These are phyloP conservation scores for Sanderia malayensis DNA, from an alignment of 30 jellyfish, hydroid and myxozoan species.

Conservation along the genomic window DNA sequence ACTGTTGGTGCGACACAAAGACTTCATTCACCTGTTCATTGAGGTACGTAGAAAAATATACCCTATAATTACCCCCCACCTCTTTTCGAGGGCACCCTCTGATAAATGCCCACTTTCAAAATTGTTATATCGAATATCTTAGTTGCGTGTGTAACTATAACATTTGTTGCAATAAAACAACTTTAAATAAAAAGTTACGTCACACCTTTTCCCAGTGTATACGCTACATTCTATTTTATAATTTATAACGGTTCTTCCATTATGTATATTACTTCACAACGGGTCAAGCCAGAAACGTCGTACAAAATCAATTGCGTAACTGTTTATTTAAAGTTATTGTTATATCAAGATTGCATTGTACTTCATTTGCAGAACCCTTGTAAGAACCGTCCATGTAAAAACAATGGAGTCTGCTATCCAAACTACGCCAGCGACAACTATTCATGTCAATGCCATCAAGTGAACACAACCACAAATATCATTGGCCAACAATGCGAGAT, in stretches of 20 bases:
- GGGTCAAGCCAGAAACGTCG: background rate
- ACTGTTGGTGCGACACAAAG: background rate
- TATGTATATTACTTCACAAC: too few relatives aligned
- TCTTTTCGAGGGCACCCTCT: too few relatives aligned
- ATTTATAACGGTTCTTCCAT: background rate
- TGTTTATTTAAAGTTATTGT: too few relatives aligned
- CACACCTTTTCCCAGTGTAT: background rate
- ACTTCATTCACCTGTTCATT: slow-evolving; percentile 16
- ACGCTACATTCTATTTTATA: background rate
- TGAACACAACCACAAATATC: background rate
- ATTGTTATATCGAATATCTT: too few relatives aligned
- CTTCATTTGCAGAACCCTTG: slow-evolving; percentile 4
- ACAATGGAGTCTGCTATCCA: background rate
- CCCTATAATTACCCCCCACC: too few relatives aligned
- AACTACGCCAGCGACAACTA: background rate
- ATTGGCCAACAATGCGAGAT: background rate
- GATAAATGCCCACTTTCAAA: too few relatives aligned
- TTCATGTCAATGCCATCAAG: background rate
- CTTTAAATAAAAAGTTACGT: background rate
- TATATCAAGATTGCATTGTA: too few relatives aligned
- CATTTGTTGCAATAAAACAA: background rate
- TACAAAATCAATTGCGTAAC: background rate
- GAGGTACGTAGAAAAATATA: too few relatives aligned
- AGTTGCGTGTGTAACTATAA: background rate
- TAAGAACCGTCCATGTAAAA: background rate